A percentile compares a stretch with the other conserved stretches of the same genome.
Evolutionary conservation across 2,113 vertebrate genomes (phyloP).

Genomic region (Xenopus laevis): DNA sequence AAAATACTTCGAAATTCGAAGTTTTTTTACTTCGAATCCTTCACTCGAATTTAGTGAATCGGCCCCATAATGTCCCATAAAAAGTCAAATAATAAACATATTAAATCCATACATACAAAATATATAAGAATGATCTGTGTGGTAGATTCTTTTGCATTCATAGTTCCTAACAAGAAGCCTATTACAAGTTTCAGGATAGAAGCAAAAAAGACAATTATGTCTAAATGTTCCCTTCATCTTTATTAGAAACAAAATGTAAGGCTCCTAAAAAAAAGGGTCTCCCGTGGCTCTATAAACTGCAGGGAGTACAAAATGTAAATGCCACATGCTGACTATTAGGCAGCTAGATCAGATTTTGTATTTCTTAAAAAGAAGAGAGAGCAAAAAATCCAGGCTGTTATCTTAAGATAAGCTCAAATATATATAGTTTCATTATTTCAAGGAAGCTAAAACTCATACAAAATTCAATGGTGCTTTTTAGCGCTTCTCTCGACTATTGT

Average conservation of each 20-base stretch:
- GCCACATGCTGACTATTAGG: background rate
- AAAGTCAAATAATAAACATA: slow-evolving; percentile 25
- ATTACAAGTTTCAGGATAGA: background rate
- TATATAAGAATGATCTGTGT: slow-evolving; percentile 1
- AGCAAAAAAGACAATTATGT: slow-evolving; percentile 10
- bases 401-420: slow-evolving; percentile 38
- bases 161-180: slow-evolving; percentile 27
- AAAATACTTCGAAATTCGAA: too few relatives aligned
- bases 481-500: slow-evolving; percentile 1
- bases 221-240: slow-evolving; percentile 17
- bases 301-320: slow-evolving; percentile 27
- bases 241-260: slow-evolving; percentile 30
- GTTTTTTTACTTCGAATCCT: too few relatives aligned
- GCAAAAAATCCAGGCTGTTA: slow-evolving; percentile 23
- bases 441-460: slow-evolving; percentile 6
- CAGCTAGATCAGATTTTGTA: background rate
- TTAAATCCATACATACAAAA: slow-evolving; percentile 20
- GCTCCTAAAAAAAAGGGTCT: slow-evolving; percentile 17
- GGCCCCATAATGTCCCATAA: background rate
- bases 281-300: background rate
- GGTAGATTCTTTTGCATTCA: background rate
- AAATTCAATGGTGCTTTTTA: background rate
- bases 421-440: slow-evolving; percentile 14
- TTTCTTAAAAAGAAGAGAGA: slow-evolving; percentile 10
- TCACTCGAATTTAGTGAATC: too few relatives aligned